Evolutionary conservation across 2,113 vertebrate species (phyloP).

Genomic region (Siniperca knerii): DNA sequence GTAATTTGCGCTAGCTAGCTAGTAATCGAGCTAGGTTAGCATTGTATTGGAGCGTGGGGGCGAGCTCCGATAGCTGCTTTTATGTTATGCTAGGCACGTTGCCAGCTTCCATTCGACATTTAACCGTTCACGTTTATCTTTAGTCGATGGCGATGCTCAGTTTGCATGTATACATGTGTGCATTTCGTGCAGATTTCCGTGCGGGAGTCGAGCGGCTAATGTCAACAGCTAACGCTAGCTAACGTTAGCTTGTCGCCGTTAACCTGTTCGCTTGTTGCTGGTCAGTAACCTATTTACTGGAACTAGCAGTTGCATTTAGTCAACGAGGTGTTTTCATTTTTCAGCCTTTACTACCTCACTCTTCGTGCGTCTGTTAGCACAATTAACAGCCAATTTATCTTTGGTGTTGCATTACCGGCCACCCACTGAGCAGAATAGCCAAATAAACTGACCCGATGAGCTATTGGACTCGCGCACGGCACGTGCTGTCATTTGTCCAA

Average conservation of each 20-base stretch:
- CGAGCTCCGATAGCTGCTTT: constrained; percentile 21
- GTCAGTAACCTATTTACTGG: neutral
- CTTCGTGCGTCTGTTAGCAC: neutral
- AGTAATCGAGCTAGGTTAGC: constrained; percentile 60
- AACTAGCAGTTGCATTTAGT: neutral
- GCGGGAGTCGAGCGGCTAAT: constrained; percentile 50
- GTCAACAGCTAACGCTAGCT: constrained; percentile 71
- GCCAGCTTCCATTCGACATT: constrained; percentile 7
- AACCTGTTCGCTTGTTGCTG: constrained; percentile 38
- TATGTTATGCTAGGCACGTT: neutral
- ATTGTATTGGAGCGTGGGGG: constrained; percentile 15
- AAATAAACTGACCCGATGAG: constrained; percentile 36
- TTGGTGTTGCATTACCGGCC: constrained; percentile 23
- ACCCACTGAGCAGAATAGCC: constrained; percentile 40
- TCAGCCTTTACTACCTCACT: neutral
- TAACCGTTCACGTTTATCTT: rapidly evolving
- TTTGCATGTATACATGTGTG: neutral
- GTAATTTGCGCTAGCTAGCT: constrained; percentile 56
- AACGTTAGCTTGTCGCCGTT: constrained; percentile 46
- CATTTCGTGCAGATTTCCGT: constrained; percentile 39
- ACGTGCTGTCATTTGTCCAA: constrained; percentile 60
- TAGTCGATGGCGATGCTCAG: rapidly evolving
- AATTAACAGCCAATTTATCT: neutral
- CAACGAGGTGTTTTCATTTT: neutral
- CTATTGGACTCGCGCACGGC: constrained; percentile 36